Evolutionary conservation across 2,888 invertebrate genomes (phyloP), one percentile per base, ranked within the genome.

Genomic region (Caenorhabditis panamensis): DNA sequence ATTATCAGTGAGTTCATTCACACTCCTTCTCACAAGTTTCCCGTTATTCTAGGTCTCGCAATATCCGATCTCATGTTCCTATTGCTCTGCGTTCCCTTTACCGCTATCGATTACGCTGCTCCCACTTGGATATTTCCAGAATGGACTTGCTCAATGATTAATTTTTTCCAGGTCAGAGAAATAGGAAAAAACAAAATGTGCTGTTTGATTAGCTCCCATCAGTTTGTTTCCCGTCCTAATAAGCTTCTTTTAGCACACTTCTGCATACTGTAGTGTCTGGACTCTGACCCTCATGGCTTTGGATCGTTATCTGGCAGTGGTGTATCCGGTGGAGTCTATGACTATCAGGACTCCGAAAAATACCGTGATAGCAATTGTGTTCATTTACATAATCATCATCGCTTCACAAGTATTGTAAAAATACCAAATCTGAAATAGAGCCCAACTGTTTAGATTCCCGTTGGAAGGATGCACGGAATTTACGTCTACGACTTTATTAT

Each of bases 271-370:
- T 71, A 96, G 96, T 88, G 96, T 96, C 5, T 96, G 96, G 92
- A 96, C 96, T 0, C 92, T 97, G 59, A 96, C 96, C 0, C 93
- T 96, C 82, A 96, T 97, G 96, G 96, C 96, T 6, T 92, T 96
- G 73, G 96, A 97, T 92, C 91, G 94, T 84, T 97, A 95, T 91
- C 93, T 97, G 92, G 96, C 96, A 36, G 96, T 97, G 1, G 96
- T 96, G 1, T 95, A 96, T 91, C 96, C 96, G 3, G 95, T 96
- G 85, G 94, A 87, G 53, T 86, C 86, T 22, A 88, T 88, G 84
- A 86, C 86, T 5, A 68, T 87, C 13, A 78, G 89, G 53, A 89
- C 84, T 36, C 87, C 89, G 20, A 83, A 72, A 37, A 89, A 89
- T 71, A 89, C 89, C 8, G 69, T 85, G 41, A 84, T 88, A 28